These are phyloP conservation scores for Pangasius larnaudii DNA, from an alignment of 2,797 vertebrate genomes.

Conservation along the genomic window DNA sequence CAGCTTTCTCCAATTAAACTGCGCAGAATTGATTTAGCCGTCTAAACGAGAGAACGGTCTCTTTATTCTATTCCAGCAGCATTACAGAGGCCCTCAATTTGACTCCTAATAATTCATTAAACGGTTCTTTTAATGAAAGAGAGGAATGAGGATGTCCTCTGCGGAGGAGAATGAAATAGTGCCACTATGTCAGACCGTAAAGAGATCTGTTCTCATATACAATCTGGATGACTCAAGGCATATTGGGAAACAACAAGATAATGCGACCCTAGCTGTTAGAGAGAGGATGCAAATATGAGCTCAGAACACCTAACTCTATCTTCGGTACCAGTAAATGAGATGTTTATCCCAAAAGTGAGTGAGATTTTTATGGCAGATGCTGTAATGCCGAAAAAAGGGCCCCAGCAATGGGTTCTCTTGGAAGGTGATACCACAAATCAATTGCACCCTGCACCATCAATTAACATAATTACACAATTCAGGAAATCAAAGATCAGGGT, in stretches of 20 bases:
- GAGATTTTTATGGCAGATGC: neutral
- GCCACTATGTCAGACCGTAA: neutral
- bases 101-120: conserved; percentile 43
- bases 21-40: conserved; percentile 69
- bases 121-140: conserved; percentile 31
- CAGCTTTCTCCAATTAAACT: conserved; percentile 72
- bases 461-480: conserved; percentile 56
- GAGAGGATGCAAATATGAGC: conserved; percentile 1
- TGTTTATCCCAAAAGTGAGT: neutral
- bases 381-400: neutral
- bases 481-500: conserved; percentile 49
- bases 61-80: conserved; percentile 32
- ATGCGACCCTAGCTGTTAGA: neutral
- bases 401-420: neutral
- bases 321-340: neutral
- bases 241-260: conserved; percentile 22
- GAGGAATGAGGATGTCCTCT: neutral
- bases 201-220: conserved; percentile 6
- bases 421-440: conserved; percentile 8
- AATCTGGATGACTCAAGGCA: neutral
- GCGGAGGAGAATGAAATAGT: conserved; percentile 8
- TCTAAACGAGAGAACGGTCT: conserved; percentile 57
- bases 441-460: conserved; percentile 33
- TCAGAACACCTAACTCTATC: neutral
- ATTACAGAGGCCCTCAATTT: conserved; percentile 29